phyloP scores from a whole-genome alignment of 2,113 vertebrate species.

The Cyphomyrus discorhynchus region DNA sequence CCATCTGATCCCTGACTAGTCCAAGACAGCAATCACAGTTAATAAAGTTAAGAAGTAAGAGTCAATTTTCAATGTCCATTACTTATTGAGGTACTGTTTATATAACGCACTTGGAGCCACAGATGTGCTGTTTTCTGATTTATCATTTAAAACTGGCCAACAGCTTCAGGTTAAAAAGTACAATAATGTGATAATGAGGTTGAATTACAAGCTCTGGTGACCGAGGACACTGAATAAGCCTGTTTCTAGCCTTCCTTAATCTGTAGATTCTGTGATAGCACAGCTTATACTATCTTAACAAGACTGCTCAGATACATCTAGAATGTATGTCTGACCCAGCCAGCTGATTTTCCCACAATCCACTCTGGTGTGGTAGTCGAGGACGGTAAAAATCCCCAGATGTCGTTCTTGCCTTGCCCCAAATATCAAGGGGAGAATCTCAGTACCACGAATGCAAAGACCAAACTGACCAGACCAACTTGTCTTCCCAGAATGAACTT shows the following conservation, averaged over 20 bases:
- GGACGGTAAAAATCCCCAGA: too few species aligned
- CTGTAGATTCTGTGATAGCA: neutral
- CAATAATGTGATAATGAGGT: neutral
- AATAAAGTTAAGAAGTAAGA: neutral
- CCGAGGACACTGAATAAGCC: neutral
- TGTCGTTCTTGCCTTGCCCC: too few species aligned
- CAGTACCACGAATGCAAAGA: too few species aligned
- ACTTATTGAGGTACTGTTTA: neutral
- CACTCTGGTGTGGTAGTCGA: neutral
- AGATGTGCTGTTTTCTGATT: neutral
- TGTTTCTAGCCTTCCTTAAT: neutral
- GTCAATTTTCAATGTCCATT: neutral
- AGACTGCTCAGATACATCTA: neutral
- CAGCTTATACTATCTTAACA: neutral
- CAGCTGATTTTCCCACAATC: neutral
- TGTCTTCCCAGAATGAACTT: too few species aligned
- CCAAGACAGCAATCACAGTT: neutral
- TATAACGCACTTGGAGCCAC: neutral
- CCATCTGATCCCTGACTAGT: neutral
- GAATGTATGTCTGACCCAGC: neutral
- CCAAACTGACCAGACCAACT: too few species aligned
- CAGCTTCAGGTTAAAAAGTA: neutral
- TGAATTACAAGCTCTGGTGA: neutral
- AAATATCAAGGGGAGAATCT: too few species aligned
- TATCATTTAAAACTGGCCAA: neutral